Percentiles rank a stretch among this genome's conserved stretches.
Conservation (phyloP, 2,797 vertebrate genomes). For the Enteromius thamalakanensis region DNA sequence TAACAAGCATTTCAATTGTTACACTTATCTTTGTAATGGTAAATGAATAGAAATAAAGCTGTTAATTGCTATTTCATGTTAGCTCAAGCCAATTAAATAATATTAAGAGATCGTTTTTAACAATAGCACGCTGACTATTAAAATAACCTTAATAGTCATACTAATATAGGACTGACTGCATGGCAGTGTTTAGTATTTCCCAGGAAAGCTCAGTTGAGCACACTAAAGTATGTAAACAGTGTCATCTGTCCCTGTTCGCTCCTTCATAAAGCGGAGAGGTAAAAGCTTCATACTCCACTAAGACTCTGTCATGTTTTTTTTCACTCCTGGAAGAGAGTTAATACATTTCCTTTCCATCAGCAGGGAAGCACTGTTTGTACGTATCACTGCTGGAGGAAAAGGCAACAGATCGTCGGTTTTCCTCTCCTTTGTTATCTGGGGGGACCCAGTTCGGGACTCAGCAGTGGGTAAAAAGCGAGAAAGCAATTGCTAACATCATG, state of each 20-base stretch:
- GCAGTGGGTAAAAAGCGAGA: constrained; percentile 57
- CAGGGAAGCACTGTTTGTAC: constrained; percentile 58
- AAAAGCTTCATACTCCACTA: constrained; percentile 42
- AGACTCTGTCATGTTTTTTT: constrained; percentile 27
- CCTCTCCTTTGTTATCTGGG: constrained; percentile 48
- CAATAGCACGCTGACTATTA: not conserved
- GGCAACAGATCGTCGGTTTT: constrained; percentile 48
- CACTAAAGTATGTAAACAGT: constrained; percentile 36
- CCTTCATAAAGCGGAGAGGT: constrained; percentile 2
- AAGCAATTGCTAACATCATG: constrained; percentile 60
- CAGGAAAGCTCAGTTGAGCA: constrained; percentile 20
- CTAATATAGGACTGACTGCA: not conserved
- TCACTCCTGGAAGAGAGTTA: constrained; percentile 53
- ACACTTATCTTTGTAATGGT: not conserved
- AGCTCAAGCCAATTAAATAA: not conserved
- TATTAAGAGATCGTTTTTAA: not conserved
- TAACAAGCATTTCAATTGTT: not conserved
- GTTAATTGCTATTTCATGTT: not conserved
- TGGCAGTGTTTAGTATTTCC: constrained; percentile 4
- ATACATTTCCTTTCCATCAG: constrained; percentile 57
- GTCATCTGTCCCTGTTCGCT: constrained; percentile 25
- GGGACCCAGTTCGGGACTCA: constrained; percentile 45
- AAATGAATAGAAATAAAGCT: not conserved
- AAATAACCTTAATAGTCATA: not conserved
- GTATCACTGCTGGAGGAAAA: constrained; percentile 52